Base-by-base conservation (phyloP, 2,888 invertebrate species). In the Drosophila acutilabella region DNA sequence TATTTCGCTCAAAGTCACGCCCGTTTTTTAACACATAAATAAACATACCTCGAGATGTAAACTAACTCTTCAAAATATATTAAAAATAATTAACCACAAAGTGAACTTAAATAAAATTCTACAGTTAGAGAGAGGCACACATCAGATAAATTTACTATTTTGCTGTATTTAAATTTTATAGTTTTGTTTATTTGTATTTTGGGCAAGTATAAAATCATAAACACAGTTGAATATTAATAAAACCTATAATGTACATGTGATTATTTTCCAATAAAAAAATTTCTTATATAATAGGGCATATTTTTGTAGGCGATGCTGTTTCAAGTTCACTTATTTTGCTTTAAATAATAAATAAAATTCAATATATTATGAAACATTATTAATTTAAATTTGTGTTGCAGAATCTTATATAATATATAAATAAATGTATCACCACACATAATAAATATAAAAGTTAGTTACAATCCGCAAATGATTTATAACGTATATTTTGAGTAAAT, bases 351-450 rank as follows among this genome's bases (percentile, higher is more conserved):
- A 33, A 33, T 33, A 11, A 10, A 11, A 33, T 33, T 38, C 64
- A 53, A 33, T 14, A 20, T 42, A 56, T 13, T 11, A 54, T 14
- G 45, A 14, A 36, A 45, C 20, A 20, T 20, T 20, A 20, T 4
- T 60, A 20, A 53, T 42, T 61, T 10, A 54, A 56, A 50, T 47
- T 64, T 79, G 71, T 80, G 85, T 80, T 79, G 53, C 64, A 68
- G 64, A 60, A 57, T 64, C 62, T 77, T 77, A 73, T 77, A 82
- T 76, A 65, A 76, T 80, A 61, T 86, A 58, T 64, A 83, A 62
- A 72, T 20, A 52, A 72, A 81, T 71, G 64, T 54, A 80, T 59
- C 48, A 85, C 57, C 71, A 60, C 61, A 66, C 66, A 84, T 62
- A 64, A 66, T 36, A 64, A 57, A 54, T 56, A 69, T 51, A 68